Percentiles rank a stretch among this genome's conserved stretches.
These are phyloP conservation scores for Oligia strigilis DNA, from an alignment of 2,888 invertebrate genomes.

Conservation along the genomic window DNA sequence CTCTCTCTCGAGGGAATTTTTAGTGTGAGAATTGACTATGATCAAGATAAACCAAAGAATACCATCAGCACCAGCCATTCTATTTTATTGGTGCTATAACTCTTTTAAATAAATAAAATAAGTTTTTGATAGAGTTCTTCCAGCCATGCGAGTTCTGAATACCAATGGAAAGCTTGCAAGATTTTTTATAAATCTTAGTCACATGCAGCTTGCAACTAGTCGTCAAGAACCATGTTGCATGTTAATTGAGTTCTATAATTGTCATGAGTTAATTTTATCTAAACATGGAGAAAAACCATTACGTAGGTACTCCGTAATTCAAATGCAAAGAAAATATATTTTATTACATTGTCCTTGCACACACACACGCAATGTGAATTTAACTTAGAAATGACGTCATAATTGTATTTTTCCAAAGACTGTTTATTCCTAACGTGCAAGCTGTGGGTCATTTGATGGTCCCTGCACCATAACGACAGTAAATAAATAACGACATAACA, in stretches of 20 bases:
- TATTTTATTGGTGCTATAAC: not conserved
- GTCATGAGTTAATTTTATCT: slow-evolving; percentile 25
- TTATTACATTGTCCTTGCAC: slow-evolving; percentile 30
- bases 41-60: not conserved
- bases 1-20: not conserved
- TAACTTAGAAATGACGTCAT: slow-evolving; percentile 9
- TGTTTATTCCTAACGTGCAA: not conserved
- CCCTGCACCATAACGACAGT: not conserved
- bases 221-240: slow-evolving; percentile 9
- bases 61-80: not conserved
- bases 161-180: not conserved
- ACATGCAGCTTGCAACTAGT: slow-evolving; percentile 2
- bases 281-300: slow-evolving; percentile 30
- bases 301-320: slow-evolving; percentile 29
- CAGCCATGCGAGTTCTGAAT: not conserved
- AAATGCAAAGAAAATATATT: slow-evolving; percentile 44
- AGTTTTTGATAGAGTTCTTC: not conserved
- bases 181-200: slow-evolving; percentile 4
- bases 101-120: slow-evolving; percentile 5
- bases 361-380: slow-evolving; percentile 20
- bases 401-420: not conserved
- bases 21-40: not conserved
- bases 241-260: slow-evolving; percentile 18
- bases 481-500: not conserved
- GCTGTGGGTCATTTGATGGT: not conserved